Percentiles rank a stretch among this genome's conserved stretches.
Evolutionary conservation across 2,797 vertebrate species (phyloP).

Genomic region (Hipposideros larvatus): DNA sequence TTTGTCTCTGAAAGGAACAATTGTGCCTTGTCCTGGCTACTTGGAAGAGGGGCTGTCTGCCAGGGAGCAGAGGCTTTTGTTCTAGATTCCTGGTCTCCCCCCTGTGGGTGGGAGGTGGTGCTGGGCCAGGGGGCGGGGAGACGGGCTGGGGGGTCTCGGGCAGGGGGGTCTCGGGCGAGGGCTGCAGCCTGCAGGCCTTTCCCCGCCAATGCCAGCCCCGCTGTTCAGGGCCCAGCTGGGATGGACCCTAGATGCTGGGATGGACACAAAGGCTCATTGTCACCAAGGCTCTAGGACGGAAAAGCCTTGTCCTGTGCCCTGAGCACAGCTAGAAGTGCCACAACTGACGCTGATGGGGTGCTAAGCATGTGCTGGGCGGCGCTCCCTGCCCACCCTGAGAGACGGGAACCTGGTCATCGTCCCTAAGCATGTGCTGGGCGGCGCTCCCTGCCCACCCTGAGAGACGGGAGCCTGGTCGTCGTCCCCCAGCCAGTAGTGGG

Average conservation of each 20-base stretch:
- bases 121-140: not conserved
- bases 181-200: too few species aligned
- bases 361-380: fast-evolving
- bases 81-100: not conserved
- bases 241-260: not conserved
- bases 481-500: not conserved
- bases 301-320: fast-evolving
- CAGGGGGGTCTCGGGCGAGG: not conserved
- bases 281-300: not conserved
- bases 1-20: not conserved
- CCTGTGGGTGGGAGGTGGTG: not conserved
- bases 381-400: not conserved
- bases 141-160: not conserved
- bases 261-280: not conserved
- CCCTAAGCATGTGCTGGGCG: fast-evolving
- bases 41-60: fast-evolving
- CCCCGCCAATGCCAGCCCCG: fast-evolving
- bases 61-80: not conserved
- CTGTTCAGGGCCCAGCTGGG: not conserved
- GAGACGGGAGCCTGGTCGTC: fast-evolving
- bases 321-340: too few species aligned
- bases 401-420: fast-evolving
- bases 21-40: not conserved
- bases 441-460: not conserved
- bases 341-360: fast-evolving